Evolutionary conservation across 2,888 invertebrate genomes (phyloP), one percentile per base, ranked within the genome.

Genomic region (Ligdia adustata): DNA sequence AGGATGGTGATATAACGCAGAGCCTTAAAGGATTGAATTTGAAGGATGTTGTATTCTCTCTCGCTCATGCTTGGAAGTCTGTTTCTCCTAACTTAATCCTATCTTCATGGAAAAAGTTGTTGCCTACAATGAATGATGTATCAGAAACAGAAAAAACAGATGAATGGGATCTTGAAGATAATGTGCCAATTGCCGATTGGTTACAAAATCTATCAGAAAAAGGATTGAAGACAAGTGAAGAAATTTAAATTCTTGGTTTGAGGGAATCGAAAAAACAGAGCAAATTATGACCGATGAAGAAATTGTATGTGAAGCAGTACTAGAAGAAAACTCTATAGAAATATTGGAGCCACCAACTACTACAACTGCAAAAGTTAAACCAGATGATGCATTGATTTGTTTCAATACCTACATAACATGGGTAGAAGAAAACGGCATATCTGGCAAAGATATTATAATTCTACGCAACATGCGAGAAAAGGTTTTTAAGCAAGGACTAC

Each of bases 401-500:
- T 63, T 64, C 60, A 66, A 63, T 66, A 63, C 61, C 44, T 62
- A 57, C 53, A 60, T 65, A 64, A 61, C 60, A 57, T 63, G 66
- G 61, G 59, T 57, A 47, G 57, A 62, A 62, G 59, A 59, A 58
- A 62, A 55, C 46, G 59, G n/a, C n/a, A n/a, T n/a, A n/a, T n/a
- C n/a, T n/a, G n/a, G n/a, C n/a, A n/a, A n/a, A n/a, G n/a, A n/a
- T n/a, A n/a, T n/a, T n/a, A n/a, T n/a, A n/a, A n/a, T n/a, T n/a
- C n/a, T n/a, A n/a, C n/a, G n/a, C n/a, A n/a, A n/a, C n/a, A n/a
- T n/a, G n/a, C n/a, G n/a, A n/a, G n/a, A n/a, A n/a, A n/a, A n/a
- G n/a, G n/a, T n/a, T n/a, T n/a, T n/a, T n/a, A n/a, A n/a, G n/a
- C n/a, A n/a, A n/a, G n/a, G n/a, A n/a, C n/a, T n/a, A n/a, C n/a